These are phyloP conservation scores for Plagiodera versicolora DNA, from an alignment of 2,888 invertebrate species.

Conservation along the genomic window DNA sequence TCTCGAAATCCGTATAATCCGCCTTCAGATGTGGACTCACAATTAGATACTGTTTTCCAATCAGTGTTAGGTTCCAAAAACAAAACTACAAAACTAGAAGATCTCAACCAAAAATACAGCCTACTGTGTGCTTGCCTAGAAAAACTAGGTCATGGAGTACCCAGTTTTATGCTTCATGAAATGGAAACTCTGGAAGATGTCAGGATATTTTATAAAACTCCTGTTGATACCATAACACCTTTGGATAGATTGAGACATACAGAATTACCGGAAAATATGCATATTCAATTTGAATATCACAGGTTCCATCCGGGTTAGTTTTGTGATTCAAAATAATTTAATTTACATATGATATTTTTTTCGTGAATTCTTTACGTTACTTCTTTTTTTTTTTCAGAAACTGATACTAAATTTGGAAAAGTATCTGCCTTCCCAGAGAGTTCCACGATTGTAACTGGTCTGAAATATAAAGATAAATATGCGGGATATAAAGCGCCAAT, in stretches of 20 bases:
- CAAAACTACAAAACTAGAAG: conserved; percentile 48
- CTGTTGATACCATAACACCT: conserved; percentile 71
- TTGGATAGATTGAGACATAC: conserved; percentile 70
- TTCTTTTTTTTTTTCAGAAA: no score
- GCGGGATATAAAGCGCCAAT: conserved; percentile 58
- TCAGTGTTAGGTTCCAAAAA: conserved; percentile 57
- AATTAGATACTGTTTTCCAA: conserved; percentile 64
- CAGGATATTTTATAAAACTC: conserved; percentile 70
- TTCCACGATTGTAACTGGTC: conserved; percentile 81
- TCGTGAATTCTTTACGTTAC: no score
- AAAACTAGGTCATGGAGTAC: conserved; percentile 75
- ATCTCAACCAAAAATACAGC: conserved; percentile 65
- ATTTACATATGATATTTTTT: no score
- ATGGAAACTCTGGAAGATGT: conserved; percentile 77
- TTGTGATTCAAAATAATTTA: no score
- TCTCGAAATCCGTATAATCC: conserved; percentile 76
- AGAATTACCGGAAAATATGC: conserved; percentile 84
- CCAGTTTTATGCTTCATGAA: conserved; percentile 78
- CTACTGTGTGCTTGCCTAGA: conserved; percentile 71
- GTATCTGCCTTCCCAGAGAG: conserved; percentile 82
- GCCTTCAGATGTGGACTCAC: conserved; percentile 64
- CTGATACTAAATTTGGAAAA: conserved; percentile 73
- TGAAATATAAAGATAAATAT: conserved; percentile 82
- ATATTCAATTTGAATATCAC: conserved; percentile 78
- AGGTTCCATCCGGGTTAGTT: conserved; percentile 77